Percentiles rank a stretch among this genome's conserved stretches.
These are phyloP conservation scores for Microcebus lehilahytsara DNA, from an alignment of 2,113 vertebrate species.

Conservation along the genomic window DNA sequence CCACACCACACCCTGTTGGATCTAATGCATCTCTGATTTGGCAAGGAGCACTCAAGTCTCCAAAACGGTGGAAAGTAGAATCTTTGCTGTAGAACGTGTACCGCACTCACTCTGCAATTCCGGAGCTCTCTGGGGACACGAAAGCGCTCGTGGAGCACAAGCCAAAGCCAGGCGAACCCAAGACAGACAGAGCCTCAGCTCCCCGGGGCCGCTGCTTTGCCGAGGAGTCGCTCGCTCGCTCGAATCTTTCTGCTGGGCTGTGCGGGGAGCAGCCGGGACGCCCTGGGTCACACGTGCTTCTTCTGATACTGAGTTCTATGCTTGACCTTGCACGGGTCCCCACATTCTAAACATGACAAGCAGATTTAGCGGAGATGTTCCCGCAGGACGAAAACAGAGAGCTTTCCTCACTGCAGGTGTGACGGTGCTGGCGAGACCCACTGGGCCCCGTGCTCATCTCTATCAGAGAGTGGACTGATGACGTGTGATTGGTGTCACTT, in stretches of 20 bases:
- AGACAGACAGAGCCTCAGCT: background rate
- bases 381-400: background rate
- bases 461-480: background rate
- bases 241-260: background rate
- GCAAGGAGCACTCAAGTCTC: conserved; percentile 49
- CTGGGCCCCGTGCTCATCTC: background rate
- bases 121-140: background rate
- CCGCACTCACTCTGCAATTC: background rate
- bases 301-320: conserved; percentile 67
- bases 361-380: conserved; percentile 53
- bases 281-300: conserved; percentile 33
- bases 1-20: background rate
- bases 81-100: conserved; percentile 46
- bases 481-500: fast-evolving
- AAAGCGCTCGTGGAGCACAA: background rate
- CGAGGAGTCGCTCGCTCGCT: conserved; percentile 14
- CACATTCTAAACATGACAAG: background rate
- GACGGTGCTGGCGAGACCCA: background rate
- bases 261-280: background rate
- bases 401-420: background rate
- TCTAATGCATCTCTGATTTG: background rate
- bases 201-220: background rate
- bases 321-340: background rate
- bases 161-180: background rate
- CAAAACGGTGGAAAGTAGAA: background rate